Evolutionary conservation across 2,888 invertebrate genomes (phyloP), one percentile per base, ranked within the genome.

Genomic region (Baccha elongata): DNA sequence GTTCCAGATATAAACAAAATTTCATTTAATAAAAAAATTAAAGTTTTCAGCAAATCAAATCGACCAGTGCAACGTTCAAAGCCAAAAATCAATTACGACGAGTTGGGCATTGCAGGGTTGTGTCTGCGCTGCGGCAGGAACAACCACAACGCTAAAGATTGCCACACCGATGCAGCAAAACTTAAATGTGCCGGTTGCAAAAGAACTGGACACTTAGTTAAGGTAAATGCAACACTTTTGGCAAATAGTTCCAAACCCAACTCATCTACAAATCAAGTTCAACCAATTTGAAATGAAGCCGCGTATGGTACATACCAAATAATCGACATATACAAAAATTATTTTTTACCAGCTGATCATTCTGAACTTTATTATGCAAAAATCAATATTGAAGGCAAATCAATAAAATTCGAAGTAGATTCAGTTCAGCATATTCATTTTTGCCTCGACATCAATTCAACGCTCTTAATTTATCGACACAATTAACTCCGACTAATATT

Each of bases 21-120:
- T 58, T 58, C 40, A 19, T 19, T 7, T 7, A 58, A 58, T 58
- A 1, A 58, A 40, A 58, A 40, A 13, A 4, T 3, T 42, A 42
- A 42, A 42, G 3, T 4, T 37, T 37, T 37, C 37, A 37, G 13
- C n/a, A 37, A 37, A n/a, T 2, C 37, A 37, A 37, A n/a, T 37
- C n/a, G n/a, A 37, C 35, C 35, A 37, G 11, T 37, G 11, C 35
- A 37, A 37, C n/a, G 2, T 2, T 3, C 35, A 11, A n/a, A 11
- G n/a, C n/a, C 35, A 37, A 37, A 37, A 37, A 37, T 37, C 37
- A 37, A 37, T 7, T 40, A 40, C 40, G 2, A 40, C 7, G 15
- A 15, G 15, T 40, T 40, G 15, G 3, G 5, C 15, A 40, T 40
- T 40, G 40, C 7, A 15, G 40, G 15, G 15, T 40, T 2, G 7